Evolutionary conservation across 2,113 vertebrate species (phyloP).

Genomic region (Salminus brasiliensis): DNA sequence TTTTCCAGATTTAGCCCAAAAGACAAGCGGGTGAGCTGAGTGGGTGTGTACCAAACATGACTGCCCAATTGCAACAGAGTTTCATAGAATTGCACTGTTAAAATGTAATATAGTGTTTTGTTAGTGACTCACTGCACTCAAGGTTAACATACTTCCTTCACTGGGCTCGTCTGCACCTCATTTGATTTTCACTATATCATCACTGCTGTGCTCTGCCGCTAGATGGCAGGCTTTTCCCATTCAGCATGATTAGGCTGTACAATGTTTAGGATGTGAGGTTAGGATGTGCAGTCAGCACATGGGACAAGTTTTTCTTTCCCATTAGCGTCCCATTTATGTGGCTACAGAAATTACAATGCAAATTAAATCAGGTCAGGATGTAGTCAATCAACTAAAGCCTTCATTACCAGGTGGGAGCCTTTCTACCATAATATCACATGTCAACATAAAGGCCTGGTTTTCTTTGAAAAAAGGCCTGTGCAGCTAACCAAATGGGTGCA

Average conservation of each 20-base stretch:
- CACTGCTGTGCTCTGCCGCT: slow-evolving; percentile 44
- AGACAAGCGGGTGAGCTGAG: too few species aligned
- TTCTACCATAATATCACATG: slow-evolving; percentile 37
- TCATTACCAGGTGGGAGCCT: slow-evolving; percentile 18
- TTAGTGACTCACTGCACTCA: too few species aligned
- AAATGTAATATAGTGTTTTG: too few species aligned
- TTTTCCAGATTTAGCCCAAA: too few species aligned
- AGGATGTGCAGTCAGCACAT: neutral
- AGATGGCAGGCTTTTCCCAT: slow-evolving; percentile 59
- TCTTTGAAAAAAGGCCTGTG: neutral
- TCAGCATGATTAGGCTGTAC: neutral
- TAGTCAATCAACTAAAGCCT: slow-evolving; percentile 26
- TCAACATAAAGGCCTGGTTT: slow-evolving; percentile 29
- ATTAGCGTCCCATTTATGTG: slow-evolving; percentile 35
- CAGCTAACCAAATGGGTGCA: neutral
- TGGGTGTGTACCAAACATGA: too few species aligned
- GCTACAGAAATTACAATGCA: slow-evolving; percentile 27
- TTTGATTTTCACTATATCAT: neutral
- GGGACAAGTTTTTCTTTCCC: slow-evolving; percentile 7
- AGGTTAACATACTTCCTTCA: too few species aligned
- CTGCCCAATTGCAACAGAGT: too few species aligned
- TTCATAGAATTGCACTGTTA: too few species aligned
- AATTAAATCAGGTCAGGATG: slow-evolving; percentile 42
- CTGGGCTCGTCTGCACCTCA: too few species aligned
- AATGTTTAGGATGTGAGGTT: neutral